phyloP scores from a whole-genome alignment of 2,113 vertebrate species.

The Equus quagga region DNA sequence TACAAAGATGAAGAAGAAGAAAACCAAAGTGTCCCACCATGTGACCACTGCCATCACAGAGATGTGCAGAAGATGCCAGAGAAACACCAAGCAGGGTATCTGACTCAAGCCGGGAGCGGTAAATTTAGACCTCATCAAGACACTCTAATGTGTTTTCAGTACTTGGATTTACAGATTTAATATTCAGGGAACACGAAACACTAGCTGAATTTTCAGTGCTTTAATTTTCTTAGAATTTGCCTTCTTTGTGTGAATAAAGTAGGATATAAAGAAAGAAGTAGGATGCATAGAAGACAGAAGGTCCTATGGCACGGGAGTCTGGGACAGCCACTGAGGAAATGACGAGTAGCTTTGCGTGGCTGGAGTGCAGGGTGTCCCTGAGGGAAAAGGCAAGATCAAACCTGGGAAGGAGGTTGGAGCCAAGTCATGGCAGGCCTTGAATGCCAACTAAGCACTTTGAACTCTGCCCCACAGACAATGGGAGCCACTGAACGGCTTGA shows the following conservation, averaged over 20 bases:
- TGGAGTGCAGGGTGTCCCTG: background rate
- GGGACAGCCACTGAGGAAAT: background rate
- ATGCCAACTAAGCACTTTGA: background rate
- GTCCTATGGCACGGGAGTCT: background rate
- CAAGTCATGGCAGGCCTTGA: background rate
- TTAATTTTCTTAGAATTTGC: background rate
- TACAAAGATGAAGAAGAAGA: background rate
- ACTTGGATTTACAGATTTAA: background rate
- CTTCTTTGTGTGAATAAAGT: background rate
- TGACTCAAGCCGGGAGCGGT: too few relatives aligned
- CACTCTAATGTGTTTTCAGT: too few relatives aligned
- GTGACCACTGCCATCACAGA: background rate
- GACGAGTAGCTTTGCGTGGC: background rate
- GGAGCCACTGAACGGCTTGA: background rate
- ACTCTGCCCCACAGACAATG: background rate
- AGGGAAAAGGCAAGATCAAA: background rate
- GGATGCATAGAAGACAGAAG: background rate
- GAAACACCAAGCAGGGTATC: background rate
- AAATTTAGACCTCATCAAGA: background rate
- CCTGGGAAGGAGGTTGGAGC: background rate
- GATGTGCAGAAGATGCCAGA: background rate
- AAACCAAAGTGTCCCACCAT: background rate
- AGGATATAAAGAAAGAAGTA: background rate
- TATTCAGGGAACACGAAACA: background rate
- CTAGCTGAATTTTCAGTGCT: background rate